Percentiles rank a stretch among this genome's conserved stretches.
These are phyloP conservation scores for Xestia ashworthii DNA, from an alignment of 2,888 invertebrate species.

Conservation along the genomic window DNA sequence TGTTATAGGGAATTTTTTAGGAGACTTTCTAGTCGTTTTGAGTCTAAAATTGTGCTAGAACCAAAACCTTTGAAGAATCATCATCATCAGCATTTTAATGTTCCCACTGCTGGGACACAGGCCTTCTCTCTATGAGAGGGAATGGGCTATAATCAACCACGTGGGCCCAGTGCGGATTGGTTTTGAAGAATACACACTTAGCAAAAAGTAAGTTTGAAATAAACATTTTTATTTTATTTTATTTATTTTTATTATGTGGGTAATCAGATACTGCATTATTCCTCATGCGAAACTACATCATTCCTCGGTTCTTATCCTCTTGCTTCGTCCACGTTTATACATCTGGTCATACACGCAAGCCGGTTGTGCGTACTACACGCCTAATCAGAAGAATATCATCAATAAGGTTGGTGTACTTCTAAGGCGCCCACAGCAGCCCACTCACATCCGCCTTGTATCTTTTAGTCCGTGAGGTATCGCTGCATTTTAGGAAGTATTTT, in stretches of 20 bases:
- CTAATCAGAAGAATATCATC: not conserved
- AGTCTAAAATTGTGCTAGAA: not conserved
- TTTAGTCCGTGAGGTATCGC: too few relatives aligned
- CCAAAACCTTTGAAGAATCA: not conserved
- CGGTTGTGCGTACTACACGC: not conserved
- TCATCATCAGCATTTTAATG: too few relatives aligned
- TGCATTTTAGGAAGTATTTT: too few relatives aligned
- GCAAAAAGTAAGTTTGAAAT: too few relatives aligned
- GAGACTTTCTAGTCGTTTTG: not conserved
- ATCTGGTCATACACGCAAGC: not conserved
- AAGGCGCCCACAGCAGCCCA: not conserved
- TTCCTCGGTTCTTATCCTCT: not conserved
- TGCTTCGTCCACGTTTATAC: not conserved
- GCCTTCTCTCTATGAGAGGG: too few relatives aligned
- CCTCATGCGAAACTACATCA: too few relatives aligned
- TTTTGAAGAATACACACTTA: too few relatives aligned
- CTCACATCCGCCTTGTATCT: not conserved
- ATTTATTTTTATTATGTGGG: not conserved
- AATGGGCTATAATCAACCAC: too few relatives aligned
- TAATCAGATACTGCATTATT: not conserved
- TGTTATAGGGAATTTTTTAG: not conserved
- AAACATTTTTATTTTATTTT: too few relatives aligned
- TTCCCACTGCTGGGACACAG: too few relatives aligned
- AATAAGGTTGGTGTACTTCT: not conserved
- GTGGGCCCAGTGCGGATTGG: too few relatives aligned